Percentiles rank a stretch among this genome's conserved stretches.
Conservation (phyloP, 2,888 invertebrate species). For the Neoitamus cyanurus region DNA sequence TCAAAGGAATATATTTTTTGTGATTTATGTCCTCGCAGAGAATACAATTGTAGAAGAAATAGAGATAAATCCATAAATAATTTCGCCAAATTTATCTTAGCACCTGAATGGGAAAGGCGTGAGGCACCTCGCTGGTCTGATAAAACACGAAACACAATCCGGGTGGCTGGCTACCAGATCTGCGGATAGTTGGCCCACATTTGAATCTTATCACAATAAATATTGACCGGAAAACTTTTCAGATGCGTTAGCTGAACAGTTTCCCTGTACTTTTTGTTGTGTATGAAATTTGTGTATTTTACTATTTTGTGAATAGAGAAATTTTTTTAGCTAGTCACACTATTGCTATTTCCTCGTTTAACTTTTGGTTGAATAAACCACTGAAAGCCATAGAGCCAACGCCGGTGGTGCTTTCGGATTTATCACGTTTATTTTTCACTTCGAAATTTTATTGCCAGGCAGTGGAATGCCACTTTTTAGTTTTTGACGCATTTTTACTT, state of each 20-base stretch:
- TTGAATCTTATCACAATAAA: not conserved
- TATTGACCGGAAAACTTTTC: not conserved
- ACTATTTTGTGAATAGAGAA: not conserved
- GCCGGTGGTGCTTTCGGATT: not conserved
- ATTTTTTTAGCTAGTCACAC: not conserved
- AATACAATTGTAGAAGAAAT: conserved; percentile 24
- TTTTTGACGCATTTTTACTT: not conserved
- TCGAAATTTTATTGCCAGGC: not conserved
- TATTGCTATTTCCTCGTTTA: not conserved
- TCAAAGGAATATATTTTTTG: conserved; percentile 23
- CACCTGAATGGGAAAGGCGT: not conserved
- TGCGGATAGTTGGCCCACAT: not conserved
- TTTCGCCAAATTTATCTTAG: conserved; percentile 20
- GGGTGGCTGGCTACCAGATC: not conserved
- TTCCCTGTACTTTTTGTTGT: not conserved
- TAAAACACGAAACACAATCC: not conserved
- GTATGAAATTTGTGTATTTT: not conserved
- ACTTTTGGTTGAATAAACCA: not conserved
- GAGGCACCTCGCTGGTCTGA: not conserved
- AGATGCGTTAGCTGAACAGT: not conserved
- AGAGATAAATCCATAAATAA: conserved; percentile 39
- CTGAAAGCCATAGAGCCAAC: not conserved
- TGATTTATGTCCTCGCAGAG: conserved; percentile 16
- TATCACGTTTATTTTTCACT: not conserved
- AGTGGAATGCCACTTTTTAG: not conserved